Base-by-base conservation (phyloP, 2,113 vertebrate species). In the Paedocypris sp. region DNA sequence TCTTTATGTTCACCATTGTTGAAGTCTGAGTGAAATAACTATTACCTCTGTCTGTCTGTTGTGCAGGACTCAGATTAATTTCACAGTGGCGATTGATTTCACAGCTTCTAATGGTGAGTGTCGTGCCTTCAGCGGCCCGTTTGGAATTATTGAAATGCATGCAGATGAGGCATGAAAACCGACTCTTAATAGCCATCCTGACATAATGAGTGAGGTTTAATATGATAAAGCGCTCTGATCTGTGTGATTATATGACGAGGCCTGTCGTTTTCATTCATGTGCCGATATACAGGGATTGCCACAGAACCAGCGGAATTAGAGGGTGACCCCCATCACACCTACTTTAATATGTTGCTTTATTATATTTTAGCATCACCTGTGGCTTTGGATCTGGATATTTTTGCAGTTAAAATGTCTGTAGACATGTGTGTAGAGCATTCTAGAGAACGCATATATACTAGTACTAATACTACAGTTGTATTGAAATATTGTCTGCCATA, bases 1-100 rank as follows among this genome's bases (percentile, higher is more conserved):
- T 68, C 16, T 39, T 46, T 12, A 56, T 52, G 50, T 48, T 25
- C 11, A 4, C 10, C 19, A 35, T n/a, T 16, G 42, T 39, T 33
- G 29, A 38, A 35, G 28, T 32, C 19, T 47, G 31, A 23, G 42
- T 28, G 26, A 32, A 36, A 77, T 72, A 67, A 66, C 71, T 58
- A 3, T 57, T 62, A 50, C 6, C 32, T 45, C 16, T 69, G 9
- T 62, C 71, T 85, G 18, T 78, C 84, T 83, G 62, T 84, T 76
- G 80, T 80, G 16, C 77, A 98, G 94, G 77, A 98, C 94, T 0
- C 94, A 98, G 83, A 98, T 98, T 77, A 98, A 98, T 87, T 98
- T 98, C 82, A 98, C 94, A 5, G 94, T 97, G 43, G 94, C 94
- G 68, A 98, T 98, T 78, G 94, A 98, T 81, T 98, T 98, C 82